A percentile compares a stretch with the other conserved stretches of the same genome.
These are phyloP conservation scores for Thaumetopoea pityocampa DNA, from an alignment of 1,140 invertebrate species.

Conservation along the genomic window DNA sequence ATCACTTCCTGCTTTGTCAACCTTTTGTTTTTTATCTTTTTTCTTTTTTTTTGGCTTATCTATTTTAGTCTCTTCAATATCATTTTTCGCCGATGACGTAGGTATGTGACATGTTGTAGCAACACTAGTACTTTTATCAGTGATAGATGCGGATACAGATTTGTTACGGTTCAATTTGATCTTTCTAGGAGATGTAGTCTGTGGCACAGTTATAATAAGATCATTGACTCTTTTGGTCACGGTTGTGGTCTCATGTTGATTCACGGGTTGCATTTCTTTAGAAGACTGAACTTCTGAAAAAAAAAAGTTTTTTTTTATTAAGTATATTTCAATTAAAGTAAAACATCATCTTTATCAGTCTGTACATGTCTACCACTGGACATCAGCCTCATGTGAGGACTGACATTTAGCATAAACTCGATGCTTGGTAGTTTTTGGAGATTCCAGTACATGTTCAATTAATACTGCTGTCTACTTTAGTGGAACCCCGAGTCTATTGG, in stretches of 20 bases:
- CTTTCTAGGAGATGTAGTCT: constrained; percentile 43
- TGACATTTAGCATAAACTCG: too few relatives aligned
- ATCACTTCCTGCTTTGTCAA: constrained; percentile 46
- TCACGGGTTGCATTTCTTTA: neutral
- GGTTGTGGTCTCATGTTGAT: constrained; percentile 9
- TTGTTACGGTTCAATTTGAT: constrained; percentile 70
- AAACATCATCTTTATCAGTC: too few relatives aligned
- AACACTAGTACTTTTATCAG: constrained; percentile 4
- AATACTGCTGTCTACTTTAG: too few relatives aligned
- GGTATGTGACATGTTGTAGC: neutral
- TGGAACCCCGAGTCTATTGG: too few relatives aligned
- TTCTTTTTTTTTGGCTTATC: constrained; percentile 34
- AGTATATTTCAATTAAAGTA: too few relatives aligned
- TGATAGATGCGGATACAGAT: constrained; percentile 13
- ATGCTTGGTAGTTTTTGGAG: too few relatives aligned
- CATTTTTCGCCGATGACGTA: neutral
- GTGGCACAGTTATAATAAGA: constrained; percentile 51
- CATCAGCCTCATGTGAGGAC: too few relatives aligned
- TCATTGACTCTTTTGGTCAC: constrained; percentile 52
- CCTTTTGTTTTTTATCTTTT: constrained; percentile 42
- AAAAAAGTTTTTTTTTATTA: too few relatives aligned
- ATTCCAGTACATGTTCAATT: too few relatives aligned
- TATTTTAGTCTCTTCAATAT: constrained; percentile 1
- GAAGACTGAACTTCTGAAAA: constrained; percentile 14
- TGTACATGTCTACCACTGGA: too few relatives aligned